Evolutionary conservation across 1,140 invertebrate species (phyloP), one percentile per base, ranked within the genome.

Genomic region (Lasioglossum baleicum): DNA sequence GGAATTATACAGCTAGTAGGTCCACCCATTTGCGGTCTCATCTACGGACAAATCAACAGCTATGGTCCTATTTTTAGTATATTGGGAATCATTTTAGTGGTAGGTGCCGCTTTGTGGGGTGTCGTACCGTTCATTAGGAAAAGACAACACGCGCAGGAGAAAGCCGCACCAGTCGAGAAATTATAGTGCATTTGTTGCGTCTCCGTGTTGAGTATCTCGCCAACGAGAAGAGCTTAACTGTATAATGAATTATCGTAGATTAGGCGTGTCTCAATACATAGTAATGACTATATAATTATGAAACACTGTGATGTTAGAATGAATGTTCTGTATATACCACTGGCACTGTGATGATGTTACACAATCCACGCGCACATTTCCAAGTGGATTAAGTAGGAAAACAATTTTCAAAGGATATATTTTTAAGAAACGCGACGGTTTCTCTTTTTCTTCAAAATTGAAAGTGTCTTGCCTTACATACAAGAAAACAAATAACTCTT

Each of bases 1-100:
- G 97, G 97, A 1, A 94, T 97, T 53, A 90, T 97, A 26, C 97
- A 97, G 88, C 88, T 98, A 26, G 91, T 96, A 7, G 96, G 97
- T 0, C 97, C 97, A 1, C 97, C 97, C 0, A 93, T 97, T 48
- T 97, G 96, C 88, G 96, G 96, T 2, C 70, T 94, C 2, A 94
- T 96, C 91, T 95, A 93, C 78, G 95, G 96, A 75, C 91, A 93
- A 17, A 94, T 95, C 2, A 89, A 94, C 0, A 95, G 94, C 15
- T 97, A 96, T 89, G 94, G 95, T 78, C 94, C 95, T 4, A 94
- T 97, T 11, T 96, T 97, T 78, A 94, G 94, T 53, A 94, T 95
- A 1, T 91, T 97, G 1, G 97, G 97, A 11, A 89, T 96, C 35
- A 94, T 96, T 40, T 90, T 97, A n/a, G 91, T 97, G 4, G 91